Base-by-base conservation (phyloP, 2,888 invertebrate genomes). In the Thereva nobilitata region DNA sequence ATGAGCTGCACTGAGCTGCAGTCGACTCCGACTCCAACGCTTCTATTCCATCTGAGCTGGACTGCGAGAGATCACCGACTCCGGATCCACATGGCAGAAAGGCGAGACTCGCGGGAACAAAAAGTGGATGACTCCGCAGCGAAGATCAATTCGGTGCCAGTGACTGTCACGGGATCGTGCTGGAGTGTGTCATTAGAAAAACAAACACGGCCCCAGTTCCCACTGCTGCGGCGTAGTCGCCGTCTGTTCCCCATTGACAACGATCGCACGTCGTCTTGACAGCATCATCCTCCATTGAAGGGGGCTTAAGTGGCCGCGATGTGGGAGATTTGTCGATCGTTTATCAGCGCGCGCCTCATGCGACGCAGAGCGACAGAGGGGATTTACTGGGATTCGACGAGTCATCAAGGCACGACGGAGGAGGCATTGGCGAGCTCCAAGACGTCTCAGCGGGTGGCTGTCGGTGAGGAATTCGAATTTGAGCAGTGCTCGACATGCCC, bases 321-420 rank as follows among this genome's bases (percentile, higher is more conserved):
- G 61, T 61, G 61, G 61, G 61, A 61, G 61, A 61, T 61, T 61
- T 61, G 61, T 61, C 50, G 61, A 61, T 61, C 61, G 50, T 61
- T 61, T 61, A 61, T 61, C 61, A 41, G 50, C 49, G 50, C 41
- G 45, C 45, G 50, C 50, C 61, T 61, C 50, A 61, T 61, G 50
- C 41, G 50, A 23, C 23, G 23, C 23, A 23, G 23, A 23, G 23
- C 23, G 23, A 23, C 61, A 50, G 42, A 40, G 50, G 61, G 61
- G 61, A 61, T 61, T 61, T 61, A 61, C 61, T 61, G 41, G 50
- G 61, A 61, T 61, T 50, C 50, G 61, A 50, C 50, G 61, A 61
- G 50, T 61, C 61, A 61, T 61, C 40, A 42, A 61, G 9, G 61
- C 50, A 50, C 50, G 49, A 61, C 61, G 42, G 50, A 34, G 47